Conservation (phyloP, 2,888 invertebrate genomes). For the Byasa hedistus region DNA sequence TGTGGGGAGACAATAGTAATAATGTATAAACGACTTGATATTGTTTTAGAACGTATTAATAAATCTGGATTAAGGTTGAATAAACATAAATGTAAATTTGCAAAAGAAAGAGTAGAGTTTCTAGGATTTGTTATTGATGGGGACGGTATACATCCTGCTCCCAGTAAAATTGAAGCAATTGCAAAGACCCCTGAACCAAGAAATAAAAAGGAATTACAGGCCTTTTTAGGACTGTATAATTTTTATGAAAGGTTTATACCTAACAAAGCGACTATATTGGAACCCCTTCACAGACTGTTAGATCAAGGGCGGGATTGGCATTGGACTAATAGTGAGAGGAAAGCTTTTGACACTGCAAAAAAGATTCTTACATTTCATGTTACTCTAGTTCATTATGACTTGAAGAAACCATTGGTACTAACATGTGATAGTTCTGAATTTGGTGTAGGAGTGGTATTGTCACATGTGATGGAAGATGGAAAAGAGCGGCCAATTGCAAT, state of each 20-base stretch:
- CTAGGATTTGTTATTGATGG: too few species aligned
- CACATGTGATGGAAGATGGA: slow-evolving; percentile 30
- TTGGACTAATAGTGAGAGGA: slow-evolving; percentile 33
- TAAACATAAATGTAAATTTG: too few species aligned
- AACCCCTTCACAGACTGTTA: slow-evolving; percentile 34
- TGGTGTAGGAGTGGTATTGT: slow-evolving; percentile 32
- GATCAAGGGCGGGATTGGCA: slow-evolving; percentile 28
- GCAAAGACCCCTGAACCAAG: too few species aligned
- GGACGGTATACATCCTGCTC: too few species aligned
- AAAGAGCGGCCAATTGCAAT: slow-evolving; percentile 31
- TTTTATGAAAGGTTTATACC: slow-evolving; percentile 35
- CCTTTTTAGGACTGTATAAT: slow-evolving; percentile 26
- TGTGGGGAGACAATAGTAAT: too few species aligned
- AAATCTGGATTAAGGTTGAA: too few species aligned
- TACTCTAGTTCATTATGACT: slow-evolving; percentile 34
- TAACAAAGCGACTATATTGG: slow-evolving; percentile 26
- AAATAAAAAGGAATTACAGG: too few species aligned
- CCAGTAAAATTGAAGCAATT: too few species aligned
- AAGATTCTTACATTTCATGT: neutral
- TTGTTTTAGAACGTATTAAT: too few species aligned
- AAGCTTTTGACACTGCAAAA: slow-evolving; percentile 29
- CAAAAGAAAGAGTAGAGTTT: too few species aligned
- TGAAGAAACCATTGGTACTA: slow-evolving; percentile 25
- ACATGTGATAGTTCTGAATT: slow-evolving; percentile 37
- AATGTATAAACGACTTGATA: too few species aligned